Base-by-base conservation (phyloP, 2,113 vertebrate species). In the Hiodon alosoides region DNA sequence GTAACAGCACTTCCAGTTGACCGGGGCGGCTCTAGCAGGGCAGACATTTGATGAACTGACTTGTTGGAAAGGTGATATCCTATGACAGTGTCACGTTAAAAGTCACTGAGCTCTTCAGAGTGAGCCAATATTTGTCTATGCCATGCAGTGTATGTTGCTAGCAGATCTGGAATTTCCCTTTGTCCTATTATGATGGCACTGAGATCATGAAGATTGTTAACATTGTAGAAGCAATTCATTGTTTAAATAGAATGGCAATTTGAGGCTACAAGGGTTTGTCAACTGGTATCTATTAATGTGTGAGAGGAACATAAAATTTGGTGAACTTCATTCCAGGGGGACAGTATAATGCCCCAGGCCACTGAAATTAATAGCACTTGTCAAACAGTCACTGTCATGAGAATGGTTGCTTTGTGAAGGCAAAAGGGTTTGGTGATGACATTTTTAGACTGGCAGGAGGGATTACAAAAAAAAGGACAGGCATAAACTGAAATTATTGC, bases 251-350 rank as follows among this genome's bases (percentile, higher is more conserved):
- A 31, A 31, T 31, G 31, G 31, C 31, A 31, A 31, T 31, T 31
- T 31, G 64, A 48, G 7, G 7, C 61, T 48, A 31, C 10, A 31
- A 31, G 31, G 31, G 31, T 31, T 31, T 31, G 31, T 31, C 31
- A 31, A 31, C 31, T 31, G 31, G 31, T 5, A 66, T 66, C 64
- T 66, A 47, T 47, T 65, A 46, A 31, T 65, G 10, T 66, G 11
- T 66, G 31, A 10, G 5, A 48, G 64, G 13, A 4, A 7, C 31
- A 48, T 48, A 47, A 8, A 14, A 60, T 10, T 31, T 13, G 10
- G 53, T 11, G 53, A 55, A 74, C 52, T 31, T 74, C n/a, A 73
- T 73, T 73, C 65, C 48, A 65, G 3, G 46, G 52, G 51, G 66
- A 4, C 11, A 55, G 14, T 55, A 51, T 13, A 14, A 16, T 10